Evolutionary conservation across 2,888 invertebrate genomes (phyloP), one percentile per base, ranked within the genome.

Genomic region (Erebia epiphron): DNA sequence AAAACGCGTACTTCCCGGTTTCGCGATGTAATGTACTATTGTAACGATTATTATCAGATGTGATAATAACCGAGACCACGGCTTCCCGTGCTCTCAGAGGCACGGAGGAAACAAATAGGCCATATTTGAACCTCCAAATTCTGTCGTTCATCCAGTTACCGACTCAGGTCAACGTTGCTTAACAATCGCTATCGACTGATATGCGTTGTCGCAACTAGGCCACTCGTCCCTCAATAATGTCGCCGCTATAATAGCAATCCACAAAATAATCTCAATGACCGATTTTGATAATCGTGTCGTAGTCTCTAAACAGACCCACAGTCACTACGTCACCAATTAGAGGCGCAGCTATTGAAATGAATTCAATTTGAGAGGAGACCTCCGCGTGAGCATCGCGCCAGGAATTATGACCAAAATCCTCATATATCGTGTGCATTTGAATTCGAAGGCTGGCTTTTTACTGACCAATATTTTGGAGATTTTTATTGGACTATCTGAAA

Each of bases 261-360:
- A 35, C 54, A 11, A 35, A n/a, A 52, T 35, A 50, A 52, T 35
- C 35, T 26, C n/a, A n/a, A 16, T 41, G 43, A 56, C 2, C 26
- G 2, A 26, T 21, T 43, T 46, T n/a, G n/a, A 46, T 46, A 41
- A 57, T 66, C 66, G 66, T 66, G 46, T 66, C 66, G 66, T 57
- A 41, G 66, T 46, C 46, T 56, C 54, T 66, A 66, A 66, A 66
- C 66, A 57, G 56, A 11, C 67, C 18, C 67, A 68, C 64, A 66
- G 71, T 67, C 73, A 73, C 67, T 62, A 77, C 80, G 79, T 82
- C 83, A 83, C 79, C 87, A 87, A 86, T 87, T 86, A 86, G 80
- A 75, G 72, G 78, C 75, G 80, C 75, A 75, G 76, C 77, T 70
- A 75, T 78, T 75, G 78, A 81, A 85, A 83, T 82, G 80, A 84